phyloP scores from a whole-genome alignment of 2,113 vertebrate genomes.

The Phyllostomus discolor region DNA sequence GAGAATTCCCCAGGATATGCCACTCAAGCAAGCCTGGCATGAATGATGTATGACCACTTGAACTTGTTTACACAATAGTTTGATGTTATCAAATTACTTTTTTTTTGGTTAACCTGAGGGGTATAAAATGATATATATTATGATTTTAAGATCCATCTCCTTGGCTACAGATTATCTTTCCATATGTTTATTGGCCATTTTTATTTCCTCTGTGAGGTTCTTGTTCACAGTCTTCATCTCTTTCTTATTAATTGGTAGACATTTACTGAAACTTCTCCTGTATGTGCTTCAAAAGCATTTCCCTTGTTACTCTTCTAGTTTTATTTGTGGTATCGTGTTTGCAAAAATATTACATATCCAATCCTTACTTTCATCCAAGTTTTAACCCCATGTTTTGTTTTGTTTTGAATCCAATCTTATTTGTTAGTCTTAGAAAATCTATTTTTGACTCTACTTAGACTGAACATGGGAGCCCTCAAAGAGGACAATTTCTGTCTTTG shows the following conservation, averaged over 20 bases:
- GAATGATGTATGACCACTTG: background rate
- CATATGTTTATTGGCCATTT: background rate
- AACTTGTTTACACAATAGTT: background rate
- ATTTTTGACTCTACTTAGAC: background rate
- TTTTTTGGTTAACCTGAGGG: background rate
- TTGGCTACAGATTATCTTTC: background rate
- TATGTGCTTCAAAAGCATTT: background rate
- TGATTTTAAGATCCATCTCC: background rate
- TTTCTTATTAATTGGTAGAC: background rate
- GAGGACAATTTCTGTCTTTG: background rate
- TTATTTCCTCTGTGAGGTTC: background rate
- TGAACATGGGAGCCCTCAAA: background rate
- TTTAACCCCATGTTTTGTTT: background rate
- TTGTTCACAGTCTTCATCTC: background rate
- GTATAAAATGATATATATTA: background rate
- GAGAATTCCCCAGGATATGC: background rate
- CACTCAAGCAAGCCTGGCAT: background rate
- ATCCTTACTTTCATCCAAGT: background rate
- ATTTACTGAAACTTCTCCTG: background rate
- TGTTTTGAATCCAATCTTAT: background rate
- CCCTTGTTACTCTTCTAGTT: background rate
- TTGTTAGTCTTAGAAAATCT: background rate
- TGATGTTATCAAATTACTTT: background rate
- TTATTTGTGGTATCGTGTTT: background rate
- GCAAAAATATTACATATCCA: background rate